Evolutionary conservation across 2,888 invertebrate species (phyloP), one percentile per base, ranked within the genome.

Genomic region (Mellilla xanthometata): DNA sequence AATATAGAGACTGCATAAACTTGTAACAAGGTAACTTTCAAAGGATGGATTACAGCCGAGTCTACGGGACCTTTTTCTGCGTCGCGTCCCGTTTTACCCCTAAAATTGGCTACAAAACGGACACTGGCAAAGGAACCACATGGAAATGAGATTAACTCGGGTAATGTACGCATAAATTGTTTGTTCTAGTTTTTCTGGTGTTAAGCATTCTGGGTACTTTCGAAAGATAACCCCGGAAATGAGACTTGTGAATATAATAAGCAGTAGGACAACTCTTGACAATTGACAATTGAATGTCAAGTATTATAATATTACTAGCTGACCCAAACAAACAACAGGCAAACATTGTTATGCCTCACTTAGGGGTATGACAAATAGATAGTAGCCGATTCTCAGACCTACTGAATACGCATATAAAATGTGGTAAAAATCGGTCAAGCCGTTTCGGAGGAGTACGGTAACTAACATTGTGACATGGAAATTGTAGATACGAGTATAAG

Each of bases 131-230:
- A 38, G 47, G 32, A 29, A 39, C 47, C 47, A 29, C 41, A 48
- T 48, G 47, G 36, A 48, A 48, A 48, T 48, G 41, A 48, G 41
- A 48, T 48, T 48, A 48, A 39, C 41, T 48, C 5, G 41, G 41
- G 47, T 38, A 48, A 48, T 42, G 38, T 42, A 27, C 41, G 46
- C 38, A 48, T 48, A 48, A 48, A 48, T 42, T 48, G 47, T 41
- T 31, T 41, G 41, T 48, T 31, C 41, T 38, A 48, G 47, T 48
- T 42, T 42, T 48, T 48, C 30, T 41, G 41, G 41, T 36, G 12
- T 26, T 36, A 38, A 41, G 38, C 33, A 13, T 23, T 28, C 41
- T 38, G 36, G 45, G 39, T 27, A 12, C 24, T 15, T 38, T 26
- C 38, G 36, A 36, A 36, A 47, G 24, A 33, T 4, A 19, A 42